phyloP scores from a whole-genome alignment of 2,113 vertebrate genomes.

The Podilymbus podiceps region DNA sequence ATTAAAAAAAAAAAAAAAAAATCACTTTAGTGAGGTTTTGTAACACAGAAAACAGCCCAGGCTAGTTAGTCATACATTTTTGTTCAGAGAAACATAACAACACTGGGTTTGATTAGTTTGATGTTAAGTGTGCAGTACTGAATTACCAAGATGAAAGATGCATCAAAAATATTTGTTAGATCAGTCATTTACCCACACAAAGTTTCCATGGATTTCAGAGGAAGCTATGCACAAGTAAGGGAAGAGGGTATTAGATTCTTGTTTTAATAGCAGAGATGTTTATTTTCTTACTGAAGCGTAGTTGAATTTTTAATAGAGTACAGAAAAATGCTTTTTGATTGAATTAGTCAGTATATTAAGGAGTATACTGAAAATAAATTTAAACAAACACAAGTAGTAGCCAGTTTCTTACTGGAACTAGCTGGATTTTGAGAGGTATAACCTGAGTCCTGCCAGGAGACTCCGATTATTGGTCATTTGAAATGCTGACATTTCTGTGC shows the following conservation, averaged over 20 bases:
- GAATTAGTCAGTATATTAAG: neutral
- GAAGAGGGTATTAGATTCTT: neutral
- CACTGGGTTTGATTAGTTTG: neutral
- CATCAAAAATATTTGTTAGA: neutral
- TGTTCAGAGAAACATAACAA: neutral
- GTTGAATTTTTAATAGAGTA: neutral
- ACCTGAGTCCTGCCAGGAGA: neutral
- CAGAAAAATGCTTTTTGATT: neutral
- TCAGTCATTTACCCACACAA: neutral
- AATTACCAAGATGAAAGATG: neutral
- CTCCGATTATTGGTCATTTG: neutral
- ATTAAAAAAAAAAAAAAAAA: neutral
- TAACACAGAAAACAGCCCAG: neutral
- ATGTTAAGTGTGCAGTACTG: neutral
- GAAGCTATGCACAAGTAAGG: neutral
- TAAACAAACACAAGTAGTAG: neutral
- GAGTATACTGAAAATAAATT: neutral
- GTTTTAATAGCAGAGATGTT: neutral
- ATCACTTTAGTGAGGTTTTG: neutral
- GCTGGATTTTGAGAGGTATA: neutral
- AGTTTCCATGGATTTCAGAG: neutral
- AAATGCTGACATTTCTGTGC: neutral
- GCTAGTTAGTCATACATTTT: neutral
- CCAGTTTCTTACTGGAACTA: neutral
- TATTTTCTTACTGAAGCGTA: fast-evolving